A percentile compares a stretch with the other conserved stretches of the same genome.
Conservation (phyloP, 2,797 vertebrate genomes). For the Melanotaenia boesemani region DNA sequence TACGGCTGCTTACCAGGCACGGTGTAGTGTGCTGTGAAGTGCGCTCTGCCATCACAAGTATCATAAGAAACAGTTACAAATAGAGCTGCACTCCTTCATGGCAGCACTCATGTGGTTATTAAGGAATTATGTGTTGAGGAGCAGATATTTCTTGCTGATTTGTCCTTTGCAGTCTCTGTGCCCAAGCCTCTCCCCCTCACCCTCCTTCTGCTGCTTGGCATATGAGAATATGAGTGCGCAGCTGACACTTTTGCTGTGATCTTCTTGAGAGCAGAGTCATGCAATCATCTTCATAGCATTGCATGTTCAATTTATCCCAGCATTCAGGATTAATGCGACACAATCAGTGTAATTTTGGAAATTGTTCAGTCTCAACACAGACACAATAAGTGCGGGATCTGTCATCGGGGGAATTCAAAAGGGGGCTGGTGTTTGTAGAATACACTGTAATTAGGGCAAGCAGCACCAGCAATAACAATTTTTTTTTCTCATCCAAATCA, state of each 20-base stretch:
- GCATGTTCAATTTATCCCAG: conserved; percentile 63
- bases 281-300: conserved; percentile 68
- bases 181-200: not conserved
- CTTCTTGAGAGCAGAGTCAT: conserved; percentile 48
- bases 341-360: conserved; percentile 63
- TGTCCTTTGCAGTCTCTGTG: conserved; percentile 24
- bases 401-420: conserved; percentile 55
- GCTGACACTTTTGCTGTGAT: conserved; percentile 41
- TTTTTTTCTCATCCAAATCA: conserved; percentile 27
- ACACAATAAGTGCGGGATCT: conserved; percentile 53
- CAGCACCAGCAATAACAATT: conserved; percentile 50
- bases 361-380: conserved; percentile 62
- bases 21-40: conserved; percentile 18
- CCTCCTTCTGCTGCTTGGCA: not conserved
- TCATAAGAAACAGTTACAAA: conserved; percentile 59
- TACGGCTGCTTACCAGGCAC: conserved; percentile 28
- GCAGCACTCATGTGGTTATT: conserved; percentile 48
- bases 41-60: conserved; percentile 25
- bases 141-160: conserved; percentile 52
- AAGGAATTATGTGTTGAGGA: conserved; percentile 58
- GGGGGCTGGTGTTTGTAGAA: conserved; percentile 58
- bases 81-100: conserved; percentile 30
- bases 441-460: conserved; percentile 67
- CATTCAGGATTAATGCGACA: conserved; percentile 56
- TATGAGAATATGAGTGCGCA: conserved; percentile 23